Percentiles rank a stretch among this genome's conserved stretches.
Conservation (phyloP, 2,888 invertebrate species). For the Callosobruchus maculatus region DNA sequence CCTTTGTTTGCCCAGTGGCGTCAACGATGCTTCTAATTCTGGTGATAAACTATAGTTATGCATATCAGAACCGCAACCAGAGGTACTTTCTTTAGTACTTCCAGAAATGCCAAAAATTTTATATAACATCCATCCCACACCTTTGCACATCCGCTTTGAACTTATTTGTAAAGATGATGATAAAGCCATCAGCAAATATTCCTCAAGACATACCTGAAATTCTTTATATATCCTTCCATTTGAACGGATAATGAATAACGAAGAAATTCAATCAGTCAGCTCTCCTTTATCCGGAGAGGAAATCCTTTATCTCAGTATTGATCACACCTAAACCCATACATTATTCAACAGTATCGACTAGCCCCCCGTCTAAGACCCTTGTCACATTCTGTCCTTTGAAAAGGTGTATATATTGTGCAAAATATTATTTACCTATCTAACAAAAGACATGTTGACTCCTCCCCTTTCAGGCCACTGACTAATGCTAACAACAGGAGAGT, state of each 20-base stretch:
- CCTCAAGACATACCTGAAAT: neutral
- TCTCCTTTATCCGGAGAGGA: neutral
- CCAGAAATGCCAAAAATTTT: too few relatives aligned
- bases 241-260: neutral
- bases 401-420: slow-evolving; percentile 68
- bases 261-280: neutral
- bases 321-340: neutral
- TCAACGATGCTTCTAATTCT: too few relatives aligned
- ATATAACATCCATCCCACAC: too few relatives aligned
- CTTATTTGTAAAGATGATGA: too few relatives aligned
- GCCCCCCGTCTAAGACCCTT: slow-evolving; percentile 17
- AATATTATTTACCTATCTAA: slow-evolving; percentile 70
- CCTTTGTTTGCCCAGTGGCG: too few relatives aligned
- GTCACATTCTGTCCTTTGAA: slow-evolving; percentile 44
- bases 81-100: too few relatives aligned
- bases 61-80: too few relatives aligned
- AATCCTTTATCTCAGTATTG: neutral
- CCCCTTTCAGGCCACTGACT: slow-evolving; percentile 49
- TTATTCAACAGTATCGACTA: neutral
- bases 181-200: too few relatives aligned
- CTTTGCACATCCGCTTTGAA: too few relatives aligned
- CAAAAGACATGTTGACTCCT: slow-evolving; percentile 47
- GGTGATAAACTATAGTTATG: too few relatives aligned
- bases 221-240: neutral
- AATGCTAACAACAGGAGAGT: slow-evolving; percentile 44